Base-by-base conservation (phyloP, 2,113 vertebrate genomes). In the Apteryx owenii region DNA sequence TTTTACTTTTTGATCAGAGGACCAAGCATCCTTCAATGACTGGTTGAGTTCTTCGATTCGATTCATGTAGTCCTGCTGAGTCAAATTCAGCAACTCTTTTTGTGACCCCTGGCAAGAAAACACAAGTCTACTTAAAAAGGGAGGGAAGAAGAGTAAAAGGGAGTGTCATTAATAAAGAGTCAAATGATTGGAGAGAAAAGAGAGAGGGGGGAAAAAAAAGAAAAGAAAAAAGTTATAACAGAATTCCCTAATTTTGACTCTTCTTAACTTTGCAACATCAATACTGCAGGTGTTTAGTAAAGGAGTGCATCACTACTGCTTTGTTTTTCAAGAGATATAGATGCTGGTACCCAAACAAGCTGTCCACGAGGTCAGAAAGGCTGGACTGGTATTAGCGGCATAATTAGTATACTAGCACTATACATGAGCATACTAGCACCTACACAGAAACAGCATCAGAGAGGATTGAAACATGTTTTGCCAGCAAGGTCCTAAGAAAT, bases 1-100 rank as follows among this genome's bases (percentile, higher is more conserved):
- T 98, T 99, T 99, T 88, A 99, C 99, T 97, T 99, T 99, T 97
- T 99, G 99, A 97, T 99, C 99, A 0, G 99, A 99, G 79, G 99
- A 98, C 99, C 99, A 99, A 33, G 99, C 99, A 21, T 99, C 99
- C 96, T 99, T 99, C 76, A 99, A 96, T 6, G 99, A 99, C 97
- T 99, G 99, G 97, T 99, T 99, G 62, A 99, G 98, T 91, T 99
- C 99, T 91, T 99, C 99, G 29, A 99, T 99, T 76, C 99, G 98
- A 97, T 99, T 99, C 75, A 99, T 98, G 6, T 99, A 99, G 60
- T 99, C 99, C 98, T 99, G 99, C 94, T 99, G 99, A 90, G 99
- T 99, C 90, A 99, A 98, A 97, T 99, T 99, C 92, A 99, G 71
- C 85, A 99, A 98, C 97, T 99, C 99, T 60, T 99, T 99, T 87